phyloP scores from a whole-genome alignment of 2,113 vertebrate genomes.

The Sapayoa aenigma region DNA sequence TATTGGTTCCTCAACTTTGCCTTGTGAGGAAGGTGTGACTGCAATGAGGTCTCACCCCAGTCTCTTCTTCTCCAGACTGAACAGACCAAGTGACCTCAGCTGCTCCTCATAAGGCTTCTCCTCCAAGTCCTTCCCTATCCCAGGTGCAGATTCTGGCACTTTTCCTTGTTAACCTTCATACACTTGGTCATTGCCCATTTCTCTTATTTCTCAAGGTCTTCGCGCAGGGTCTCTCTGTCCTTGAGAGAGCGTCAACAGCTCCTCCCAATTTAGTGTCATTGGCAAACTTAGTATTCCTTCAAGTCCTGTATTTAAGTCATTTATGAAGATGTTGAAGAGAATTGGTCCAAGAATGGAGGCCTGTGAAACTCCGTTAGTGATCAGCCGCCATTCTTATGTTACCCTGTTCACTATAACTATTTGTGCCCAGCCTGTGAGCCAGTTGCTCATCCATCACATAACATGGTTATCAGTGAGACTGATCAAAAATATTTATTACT shows the following conservation, averaged over 20 bases:
- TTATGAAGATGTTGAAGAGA: not conserved
- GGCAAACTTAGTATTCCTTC: not conserved
- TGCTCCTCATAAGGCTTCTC: not conserved
- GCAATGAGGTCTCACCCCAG: not conserved
- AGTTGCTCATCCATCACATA: fast-evolving
- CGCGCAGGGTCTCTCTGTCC: not conserved
- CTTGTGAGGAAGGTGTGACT: not conserved
- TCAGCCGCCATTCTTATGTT: not conserved
- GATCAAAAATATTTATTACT: not conserved
- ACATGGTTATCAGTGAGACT: fast-evolving
- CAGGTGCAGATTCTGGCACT: not conserved
- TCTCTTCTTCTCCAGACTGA: not conserved
- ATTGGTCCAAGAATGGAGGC: not conserved
- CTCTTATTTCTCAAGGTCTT: not conserved
- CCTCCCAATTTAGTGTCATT: not conserved
- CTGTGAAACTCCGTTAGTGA: not conserved
- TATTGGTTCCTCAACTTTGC: not conserved
- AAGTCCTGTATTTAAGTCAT: not conserved
- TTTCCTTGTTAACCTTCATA: not conserved
- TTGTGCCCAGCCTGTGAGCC: not conserved
- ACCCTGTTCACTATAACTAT: not conserved
- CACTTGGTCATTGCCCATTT: not conserved
- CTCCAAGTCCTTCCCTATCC: not conserved
- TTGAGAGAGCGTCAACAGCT: not conserved
- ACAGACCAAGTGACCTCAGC: not conserved